These are phyloP conservation scores for Rhagoletis pomonella DNA, from an alignment of 1,140 invertebrate genomes.

Conservation along the genomic window DNA sequence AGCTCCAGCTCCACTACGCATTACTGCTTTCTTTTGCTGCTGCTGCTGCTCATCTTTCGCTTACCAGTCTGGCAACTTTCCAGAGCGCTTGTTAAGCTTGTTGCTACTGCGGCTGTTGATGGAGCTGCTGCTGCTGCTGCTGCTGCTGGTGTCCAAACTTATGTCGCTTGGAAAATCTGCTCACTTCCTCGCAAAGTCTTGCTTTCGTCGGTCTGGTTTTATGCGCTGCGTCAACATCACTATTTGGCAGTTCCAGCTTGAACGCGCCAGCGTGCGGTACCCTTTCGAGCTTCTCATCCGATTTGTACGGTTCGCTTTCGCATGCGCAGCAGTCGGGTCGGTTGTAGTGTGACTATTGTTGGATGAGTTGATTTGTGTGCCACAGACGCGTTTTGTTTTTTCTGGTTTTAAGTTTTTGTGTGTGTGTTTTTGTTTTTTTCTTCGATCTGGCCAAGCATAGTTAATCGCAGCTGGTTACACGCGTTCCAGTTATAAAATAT, in stretches of 20 bases:
- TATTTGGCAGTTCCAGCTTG: constrained; percentile 41
- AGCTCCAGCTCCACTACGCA: background rate
- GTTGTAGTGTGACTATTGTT: background rate
- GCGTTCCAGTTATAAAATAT: background rate
- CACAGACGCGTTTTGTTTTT: background rate
- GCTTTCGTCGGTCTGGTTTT: constrained; percentile 30
- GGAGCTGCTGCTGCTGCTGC: background rate
- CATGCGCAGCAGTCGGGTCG: background rate
- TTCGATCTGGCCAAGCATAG: background rate
- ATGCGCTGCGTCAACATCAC: background rate
- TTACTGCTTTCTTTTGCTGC: background rate
- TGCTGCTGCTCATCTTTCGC: background rate
- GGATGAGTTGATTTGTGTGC: background rate
- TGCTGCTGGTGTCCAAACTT: background rate
- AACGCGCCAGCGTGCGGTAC: constrained; percentile 48
- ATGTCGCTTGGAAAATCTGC: constrained; percentile 13
- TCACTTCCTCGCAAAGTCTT: constrained; percentile 14
- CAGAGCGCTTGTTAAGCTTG: background rate
- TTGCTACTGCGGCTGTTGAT: background rate
- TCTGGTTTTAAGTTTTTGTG: background rate
- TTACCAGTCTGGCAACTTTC: constrained; percentile 11
- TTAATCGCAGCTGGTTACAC: background rate
- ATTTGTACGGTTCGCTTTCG: constrained; percentile 25
- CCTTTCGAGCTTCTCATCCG: constrained; percentile 31
- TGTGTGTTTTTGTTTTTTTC: background rate